Percentiles rank a stretch among this genome's conserved stretches.
Conservation (phyloP, 2,113 vertebrate species). For the Haemorhous mexicanus region DNA sequence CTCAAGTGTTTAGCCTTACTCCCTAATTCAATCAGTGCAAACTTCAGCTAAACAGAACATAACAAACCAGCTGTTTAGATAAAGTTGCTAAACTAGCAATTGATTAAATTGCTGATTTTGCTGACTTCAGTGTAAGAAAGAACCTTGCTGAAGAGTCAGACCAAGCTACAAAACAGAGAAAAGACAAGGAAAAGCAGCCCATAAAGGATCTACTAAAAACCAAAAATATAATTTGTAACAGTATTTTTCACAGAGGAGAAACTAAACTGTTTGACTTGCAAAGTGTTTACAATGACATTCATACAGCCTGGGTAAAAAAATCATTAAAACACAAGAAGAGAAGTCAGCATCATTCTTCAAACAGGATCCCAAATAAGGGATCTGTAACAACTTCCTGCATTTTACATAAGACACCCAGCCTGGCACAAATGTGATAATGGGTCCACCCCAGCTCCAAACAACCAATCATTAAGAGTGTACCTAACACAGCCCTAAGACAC, state of each 20-base stretch:
- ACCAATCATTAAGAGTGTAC: neutral
- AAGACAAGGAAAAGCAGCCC: neutral
- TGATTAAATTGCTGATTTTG: neutral
- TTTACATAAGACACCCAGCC: neutral
- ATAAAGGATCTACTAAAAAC: neutral
- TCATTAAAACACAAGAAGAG: neutral
- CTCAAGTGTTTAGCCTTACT: neutral
- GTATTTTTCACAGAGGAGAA: neutral
- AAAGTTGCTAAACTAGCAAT: neutral
- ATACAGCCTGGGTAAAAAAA: neutral
- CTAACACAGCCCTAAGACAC: neutral
- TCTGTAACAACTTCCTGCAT: neutral
- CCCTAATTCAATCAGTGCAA: neutral
- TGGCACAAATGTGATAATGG: neutral
- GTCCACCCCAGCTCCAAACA: neutral
- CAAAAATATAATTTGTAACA: neutral
- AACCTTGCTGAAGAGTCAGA: neutral
- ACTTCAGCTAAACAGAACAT: neutral
- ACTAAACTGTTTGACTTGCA: neutral
- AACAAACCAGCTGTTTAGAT: neutral
- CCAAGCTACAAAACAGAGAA: neutral
- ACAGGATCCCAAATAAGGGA: neutral
- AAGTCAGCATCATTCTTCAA: neutral
- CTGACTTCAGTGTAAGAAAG: neutral
- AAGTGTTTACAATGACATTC: neutral